phyloP scores from a whole-genome alignment of 1,140 invertebrate genomes.

The Hestina assimilis region DNA sequence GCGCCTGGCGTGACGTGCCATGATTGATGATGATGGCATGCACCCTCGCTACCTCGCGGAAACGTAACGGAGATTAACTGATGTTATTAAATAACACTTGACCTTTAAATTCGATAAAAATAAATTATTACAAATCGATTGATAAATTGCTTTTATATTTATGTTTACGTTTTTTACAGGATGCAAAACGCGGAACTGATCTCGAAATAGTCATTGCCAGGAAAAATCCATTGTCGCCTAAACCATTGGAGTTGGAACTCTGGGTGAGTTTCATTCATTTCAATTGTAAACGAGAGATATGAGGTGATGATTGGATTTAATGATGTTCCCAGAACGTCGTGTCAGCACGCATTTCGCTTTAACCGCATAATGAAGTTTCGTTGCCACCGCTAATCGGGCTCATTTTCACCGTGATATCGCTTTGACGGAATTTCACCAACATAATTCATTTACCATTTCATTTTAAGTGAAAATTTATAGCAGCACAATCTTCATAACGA shows the following conservation, averaged over 20 bases:
- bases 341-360: slow-evolving; percentile 51
- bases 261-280: slow-evolving; percentile 80
- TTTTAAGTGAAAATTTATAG: slow-evolving; percentile 20
- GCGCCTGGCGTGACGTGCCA: slow-evolving; percentile 40
- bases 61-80: slow-evolving; percentile 49
- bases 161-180: slow-evolving; percentile 82
- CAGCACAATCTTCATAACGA: background rate
- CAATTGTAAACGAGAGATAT: slow-evolving; percentile 37
- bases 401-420: slow-evolving; percentile 56
- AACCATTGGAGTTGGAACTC: slow-evolving; percentile 88
- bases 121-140: slow-evolving; percentile 1
- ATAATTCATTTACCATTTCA: slow-evolving; percentile 29
- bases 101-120: background rate
- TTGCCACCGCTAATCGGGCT: slow-evolving; percentile 52
- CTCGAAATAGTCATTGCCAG: slow-evolving; percentile 88
- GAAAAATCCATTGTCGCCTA: slow-evolving; percentile 87
- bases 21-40: slow-evolving; percentile 66
- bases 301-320: slow-evolving; percentile 49
- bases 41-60: slow-evolving; percentile 31
- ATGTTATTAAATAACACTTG: slow-evolving; percentile 4
- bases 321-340: slow-evolving; percentile 40
- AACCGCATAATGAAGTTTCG: slow-evolving; percentile 70
- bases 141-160: no score
- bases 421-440: slow-evolving; percentile 39
- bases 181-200: slow-evolving; percentile 88